Conservation (phyloP, 2,797 vertebrate genomes). For the Catharus ustulatus region DNA sequence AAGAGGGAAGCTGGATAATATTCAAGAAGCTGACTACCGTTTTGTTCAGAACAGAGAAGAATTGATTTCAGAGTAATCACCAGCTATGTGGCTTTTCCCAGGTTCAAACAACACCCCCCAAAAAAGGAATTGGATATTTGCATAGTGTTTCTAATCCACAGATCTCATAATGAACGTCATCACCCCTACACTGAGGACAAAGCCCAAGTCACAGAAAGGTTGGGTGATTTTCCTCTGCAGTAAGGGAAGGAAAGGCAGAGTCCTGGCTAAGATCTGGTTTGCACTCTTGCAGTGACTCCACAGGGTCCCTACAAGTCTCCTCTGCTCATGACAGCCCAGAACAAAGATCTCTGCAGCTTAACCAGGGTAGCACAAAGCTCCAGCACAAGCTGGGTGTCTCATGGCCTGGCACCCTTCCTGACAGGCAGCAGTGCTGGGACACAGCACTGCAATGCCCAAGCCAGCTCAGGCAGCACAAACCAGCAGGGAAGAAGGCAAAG, state of each 20-base stretch:
- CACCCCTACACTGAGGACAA: background rate
- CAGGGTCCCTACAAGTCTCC: background rate
- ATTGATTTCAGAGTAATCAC: slow-evolving; percentile 12
- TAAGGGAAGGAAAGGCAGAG: background rate
- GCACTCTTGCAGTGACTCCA: background rate
- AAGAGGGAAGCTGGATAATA: slow-evolving; percentile 56
- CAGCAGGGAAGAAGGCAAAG: background rate
- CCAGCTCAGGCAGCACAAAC: background rate
- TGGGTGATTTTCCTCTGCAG: background rate
- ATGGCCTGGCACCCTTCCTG: background rate
- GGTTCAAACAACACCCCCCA: background rate
- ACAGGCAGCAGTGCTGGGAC: background rate
- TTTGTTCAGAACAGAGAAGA: slow-evolving; percentile 29
- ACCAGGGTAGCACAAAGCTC: background rate
- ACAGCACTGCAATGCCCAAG: fast-evolving
- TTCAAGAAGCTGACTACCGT: slow-evolving; percentile 43
- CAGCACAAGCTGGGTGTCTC: background rate
- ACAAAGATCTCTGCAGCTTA: background rate
- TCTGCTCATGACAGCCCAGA: background rate
- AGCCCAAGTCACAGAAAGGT: background rate
- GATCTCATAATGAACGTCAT: background rate
- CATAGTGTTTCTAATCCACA: background rate
- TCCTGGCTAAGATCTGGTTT: background rate
- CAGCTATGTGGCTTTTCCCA: background rate
- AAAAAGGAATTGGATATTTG: background rate